These are phyloP conservation scores for Leptinotarsa rubiginosa DNA, from an alignment of 2,888 invertebrate genomes.

Conservation along the genomic window DNA sequence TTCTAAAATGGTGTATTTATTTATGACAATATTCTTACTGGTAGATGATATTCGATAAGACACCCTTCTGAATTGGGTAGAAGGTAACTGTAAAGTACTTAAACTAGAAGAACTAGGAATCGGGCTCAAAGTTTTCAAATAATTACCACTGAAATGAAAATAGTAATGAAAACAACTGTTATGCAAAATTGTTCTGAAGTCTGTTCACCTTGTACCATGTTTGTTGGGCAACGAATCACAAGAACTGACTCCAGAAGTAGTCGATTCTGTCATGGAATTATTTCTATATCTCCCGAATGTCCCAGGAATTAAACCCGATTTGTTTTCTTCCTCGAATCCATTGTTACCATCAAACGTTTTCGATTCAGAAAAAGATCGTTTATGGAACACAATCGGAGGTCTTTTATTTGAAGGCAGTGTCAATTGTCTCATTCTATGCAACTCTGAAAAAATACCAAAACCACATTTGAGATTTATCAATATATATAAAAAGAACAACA, in stretches of 20 bases:
- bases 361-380: slow-evolving; percentile 76
- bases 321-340: slow-evolving; percentile 45
- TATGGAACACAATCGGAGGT: slow-evolving; percentile 69
- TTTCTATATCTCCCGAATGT: slow-evolving; percentile 56
- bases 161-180: background rate
- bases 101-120: slow-evolving; percentile 87
- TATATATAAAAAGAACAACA: background rate
- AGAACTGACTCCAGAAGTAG: slow-evolving; percentile 85
- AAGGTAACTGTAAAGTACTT: slow-evolving; percentile 63
- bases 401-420: slow-evolving; percentile 72
- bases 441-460: slow-evolving; percentile 42
- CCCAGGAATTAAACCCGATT: slow-evolving; percentile 56
- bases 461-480: background rate
- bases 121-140: slow-evolving; percentile 85
- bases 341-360: slow-evolving; percentile 73
- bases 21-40: slow-evolving; percentile 62
- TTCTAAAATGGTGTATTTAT: background rate
- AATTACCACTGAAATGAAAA: slow-evolving; percentile 69
- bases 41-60: slow-evolving; percentile 70
- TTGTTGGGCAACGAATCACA: slow-evolving; percentile 73
- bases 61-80: slow-evolving; percentile 62
- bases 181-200: background rate
- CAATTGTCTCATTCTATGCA: slow-evolving; percentile 53
- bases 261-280: slow-evolving; percentile 78
- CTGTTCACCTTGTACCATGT: slow-evolving; percentile 48